Percentiles rank a stretch among this genome's conserved stretches.
phyloP scores from a whole-genome alignment of 2,797 vertebrate species.

The Pseudomugil tenellus region DNA sequence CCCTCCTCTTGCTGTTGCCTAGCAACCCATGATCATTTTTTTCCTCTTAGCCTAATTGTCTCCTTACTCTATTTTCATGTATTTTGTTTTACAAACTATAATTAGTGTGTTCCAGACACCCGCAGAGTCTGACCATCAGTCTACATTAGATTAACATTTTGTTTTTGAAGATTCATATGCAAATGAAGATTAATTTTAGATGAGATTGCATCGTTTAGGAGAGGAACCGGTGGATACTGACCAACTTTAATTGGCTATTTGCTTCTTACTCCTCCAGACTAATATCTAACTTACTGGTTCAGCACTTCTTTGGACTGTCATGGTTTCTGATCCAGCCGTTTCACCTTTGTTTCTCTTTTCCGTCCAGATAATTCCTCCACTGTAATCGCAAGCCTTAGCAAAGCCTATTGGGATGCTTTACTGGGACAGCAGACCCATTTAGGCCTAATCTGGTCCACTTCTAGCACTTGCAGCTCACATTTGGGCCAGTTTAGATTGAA shows the following conservation, averaged over 20 bases:
- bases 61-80: background rate
- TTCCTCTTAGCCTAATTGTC: background rate
- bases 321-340: background rate
- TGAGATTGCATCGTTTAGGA: background rate
- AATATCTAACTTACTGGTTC: background rate
- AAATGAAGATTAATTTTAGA: background rate
- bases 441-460: no score
- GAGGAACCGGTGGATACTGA: background rate
- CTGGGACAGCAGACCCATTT: background rate
- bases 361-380: slow-evolving; percentile 28
- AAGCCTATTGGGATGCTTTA: slow-evolving; percentile 65
- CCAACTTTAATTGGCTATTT: slow-evolving; percentile 3
- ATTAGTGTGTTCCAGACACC: background rate
- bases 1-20: background rate
- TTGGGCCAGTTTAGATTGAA: background rate
- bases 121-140: background rate
- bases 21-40: slow-evolving; percentile 6
- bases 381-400: slow-evolving; percentile 62
- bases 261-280: background rate
- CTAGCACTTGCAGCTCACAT: no score
- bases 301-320: background rate
- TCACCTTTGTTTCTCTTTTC: slow-evolving; percentile 13
- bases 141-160: background rate
- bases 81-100: background rate
- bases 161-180: no score